A percentile compares a stretch with the other conserved stretches of the same genome.
These are phyloP conservation scores for Caenorhabditis briggsae DNA, from an alignment of 1,140 invertebrate species.

Conservation along the genomic window DNA sequence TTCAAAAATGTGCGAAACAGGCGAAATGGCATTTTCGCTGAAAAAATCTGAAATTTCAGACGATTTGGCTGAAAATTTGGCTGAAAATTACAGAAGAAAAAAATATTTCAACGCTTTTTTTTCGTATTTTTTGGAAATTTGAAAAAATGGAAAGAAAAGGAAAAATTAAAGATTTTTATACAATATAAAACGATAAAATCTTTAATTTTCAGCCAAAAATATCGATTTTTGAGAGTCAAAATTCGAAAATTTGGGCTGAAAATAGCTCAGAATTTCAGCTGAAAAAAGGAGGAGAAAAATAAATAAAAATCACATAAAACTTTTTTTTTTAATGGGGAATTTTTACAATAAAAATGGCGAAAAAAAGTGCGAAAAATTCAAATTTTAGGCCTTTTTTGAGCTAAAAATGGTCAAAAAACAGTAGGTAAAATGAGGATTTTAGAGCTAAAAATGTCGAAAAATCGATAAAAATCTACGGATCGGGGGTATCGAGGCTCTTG, in stretches of 20 bases:
- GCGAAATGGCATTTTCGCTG: slow-evolving; percentile 41
- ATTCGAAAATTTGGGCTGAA: too few relatives aligned
- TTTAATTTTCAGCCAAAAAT: too few relatives aligned
- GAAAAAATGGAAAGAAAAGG: background rate
- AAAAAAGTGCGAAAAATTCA: background rate
- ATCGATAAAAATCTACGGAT: slow-evolving; percentile 8
- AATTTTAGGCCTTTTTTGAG: too few relatives aligned
- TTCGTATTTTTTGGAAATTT: background rate
- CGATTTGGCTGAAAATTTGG: too few relatives aligned
- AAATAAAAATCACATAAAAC: too few relatives aligned
- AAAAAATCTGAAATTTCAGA: background rate
- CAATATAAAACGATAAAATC: background rate
- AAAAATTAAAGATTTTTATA: background rate
- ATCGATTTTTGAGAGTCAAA: too few relatives aligned
- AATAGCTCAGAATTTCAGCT: too few relatives aligned
- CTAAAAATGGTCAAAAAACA: too few relatives aligned
- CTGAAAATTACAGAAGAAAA: background rate
- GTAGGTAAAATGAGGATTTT: too few relatives aligned
- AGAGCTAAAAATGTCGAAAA: background rate
- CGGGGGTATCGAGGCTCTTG: slow-evolving; percentile 65
- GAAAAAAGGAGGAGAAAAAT: too few relatives aligned
- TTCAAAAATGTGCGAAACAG: slow-evolving; percentile 54
- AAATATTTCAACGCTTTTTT: slow-evolving; percentile 11
- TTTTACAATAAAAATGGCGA: slow-evolving; percentile 1
- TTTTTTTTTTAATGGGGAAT: background rate